Conservation (phyloP, 1,140 invertebrate genomes). For the Trachymyrmex septentrionalis region DNA sequence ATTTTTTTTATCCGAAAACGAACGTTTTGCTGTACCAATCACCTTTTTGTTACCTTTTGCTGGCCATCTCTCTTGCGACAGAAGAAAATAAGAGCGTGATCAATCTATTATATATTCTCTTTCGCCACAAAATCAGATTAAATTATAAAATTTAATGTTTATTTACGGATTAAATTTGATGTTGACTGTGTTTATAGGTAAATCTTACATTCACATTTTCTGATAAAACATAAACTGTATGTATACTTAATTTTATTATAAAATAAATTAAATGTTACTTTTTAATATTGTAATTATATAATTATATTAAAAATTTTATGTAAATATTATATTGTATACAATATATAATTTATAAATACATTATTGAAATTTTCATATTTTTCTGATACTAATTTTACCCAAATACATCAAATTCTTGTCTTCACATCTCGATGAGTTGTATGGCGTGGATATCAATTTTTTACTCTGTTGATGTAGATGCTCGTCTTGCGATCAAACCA, state of each 20-base stretch:
- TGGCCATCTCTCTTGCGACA: background rate
- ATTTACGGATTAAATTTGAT: background rate
- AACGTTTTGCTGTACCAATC: background rate
- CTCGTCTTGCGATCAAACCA: slow-evolving; percentile 1
- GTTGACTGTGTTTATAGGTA: background rate
- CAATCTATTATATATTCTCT: background rate
- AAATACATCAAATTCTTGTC: background rate
- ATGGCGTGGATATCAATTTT: slow-evolving; percentile 3
- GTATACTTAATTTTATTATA: too few relatives aligned
- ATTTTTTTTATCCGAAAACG: background rate
- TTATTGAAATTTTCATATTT: background rate
- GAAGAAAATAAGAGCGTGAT: background rate
- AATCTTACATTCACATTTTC: background rate
- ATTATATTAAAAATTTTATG: background rate
- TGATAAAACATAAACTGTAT: background rate
- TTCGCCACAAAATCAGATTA: background rate
- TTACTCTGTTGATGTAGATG: slow-evolving; percentile 19
- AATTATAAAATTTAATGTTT: background rate
- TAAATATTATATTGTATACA: background rate
- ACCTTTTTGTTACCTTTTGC: background rate
- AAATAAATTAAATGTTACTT: too few relatives aligned
- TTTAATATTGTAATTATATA: background rate
- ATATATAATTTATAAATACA: background rate
- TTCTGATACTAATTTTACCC: background rate
- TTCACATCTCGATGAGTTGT: background rate